Evolutionary conservation across 2,888 invertebrate species (phyloP), one percentile per base, ranked within the genome.

Genomic region (Plusia festucae): DNA sequence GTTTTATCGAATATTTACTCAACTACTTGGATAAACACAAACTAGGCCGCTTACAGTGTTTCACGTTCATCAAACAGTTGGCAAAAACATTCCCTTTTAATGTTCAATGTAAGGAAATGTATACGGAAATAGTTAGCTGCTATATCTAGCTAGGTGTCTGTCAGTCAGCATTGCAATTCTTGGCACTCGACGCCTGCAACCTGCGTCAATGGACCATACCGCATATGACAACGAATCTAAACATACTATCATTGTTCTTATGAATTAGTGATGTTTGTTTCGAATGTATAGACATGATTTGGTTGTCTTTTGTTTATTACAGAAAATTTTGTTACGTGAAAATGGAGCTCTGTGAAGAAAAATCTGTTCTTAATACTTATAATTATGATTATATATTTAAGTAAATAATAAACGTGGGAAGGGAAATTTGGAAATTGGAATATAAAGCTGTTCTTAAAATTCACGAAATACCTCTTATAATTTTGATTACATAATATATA

Each of bases 181-280:
- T 81, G 67, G 65, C 79, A 74, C 60, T 68, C 65, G 53, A 59
- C 65, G 65, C 66, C 64, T 66, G 60, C 60, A 13, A 68, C 66
- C 74, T 78, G 68, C 81, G 68, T 78, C 81, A 81, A 66, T 73
- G 64, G 64, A 70, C 60, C 55, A 49, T 56, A 40, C 64, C 44
- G 46, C 53, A 73, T 63, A 60, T 65, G 80, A 79, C 62, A 73
- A 53, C 56, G 53, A 51, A 49, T 52, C 64, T 65, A 68, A 77
- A 73, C 58, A 49, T 32, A 68, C 55, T 55, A 49, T 65, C 62
- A 74, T 74, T 70, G 75, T 70, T 67, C 40, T 46, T 55, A 66
- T 61, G 58, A 61, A 30, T 56, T 62, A 61, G 20, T 18, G 2
- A 49, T 49, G 46, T 20, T 49, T 49, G 20, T 18, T 49, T 49